A percentile compares a stretch with the other conserved stretches of the same genome.
Evolutionary conservation across 2,888 invertebrate species (phyloP).

Genomic region (Megalurothrips usitatus): DNA sequence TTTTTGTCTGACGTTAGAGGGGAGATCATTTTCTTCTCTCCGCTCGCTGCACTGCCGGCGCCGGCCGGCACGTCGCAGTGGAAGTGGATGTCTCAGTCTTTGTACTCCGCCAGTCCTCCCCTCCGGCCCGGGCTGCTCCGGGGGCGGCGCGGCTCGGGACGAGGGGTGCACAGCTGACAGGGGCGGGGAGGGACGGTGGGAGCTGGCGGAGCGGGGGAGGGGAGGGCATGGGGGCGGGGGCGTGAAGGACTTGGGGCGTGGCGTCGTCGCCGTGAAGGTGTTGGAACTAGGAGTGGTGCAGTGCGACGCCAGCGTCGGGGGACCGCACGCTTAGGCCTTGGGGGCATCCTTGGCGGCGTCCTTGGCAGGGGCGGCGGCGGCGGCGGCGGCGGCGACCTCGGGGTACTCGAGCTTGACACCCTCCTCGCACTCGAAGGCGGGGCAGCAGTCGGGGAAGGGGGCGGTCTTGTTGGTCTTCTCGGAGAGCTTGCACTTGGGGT

Average conservation of each 20-base stretch:
- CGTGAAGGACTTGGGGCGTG: too few species aligned
- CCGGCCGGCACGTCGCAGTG: neutral
- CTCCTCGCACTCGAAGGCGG: slow-evolving; percentile 77
- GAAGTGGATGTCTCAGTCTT: neutral
- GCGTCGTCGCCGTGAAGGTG: too few species aligned
- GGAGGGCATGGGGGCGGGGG: neutral
- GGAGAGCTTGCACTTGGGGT: slow-evolving; percentile 73
- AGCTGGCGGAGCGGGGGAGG: neutral
- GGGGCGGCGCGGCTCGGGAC: neutral
- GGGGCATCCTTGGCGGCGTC: slow-evolving; percentile 33
- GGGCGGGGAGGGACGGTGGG: neutral
- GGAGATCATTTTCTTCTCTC: too few species aligned
- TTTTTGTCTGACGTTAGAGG: neutral
- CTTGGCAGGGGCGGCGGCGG: slow-evolving; percentile 51
- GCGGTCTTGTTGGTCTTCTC: slow-evolving; percentile 88
- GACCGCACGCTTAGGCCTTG: slow-evolving; percentile 33
- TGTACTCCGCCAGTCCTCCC: neutral
- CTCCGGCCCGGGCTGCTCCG: neutral
- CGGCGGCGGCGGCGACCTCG: slow-evolving; percentile 62
- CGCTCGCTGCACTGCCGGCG: neutral
- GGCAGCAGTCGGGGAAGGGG: slow-evolving; percentile 81
- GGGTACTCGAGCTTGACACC: slow-evolving; percentile 83
- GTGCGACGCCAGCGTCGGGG: neutral
- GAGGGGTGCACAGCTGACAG: neutral
- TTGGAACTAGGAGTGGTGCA: neutral